Percentiles rank a stretch among this genome's conserved stretches.
Conservation (phyloP, 2,797 vertebrate species). For the Gymnodraco acuticeps region DNA sequence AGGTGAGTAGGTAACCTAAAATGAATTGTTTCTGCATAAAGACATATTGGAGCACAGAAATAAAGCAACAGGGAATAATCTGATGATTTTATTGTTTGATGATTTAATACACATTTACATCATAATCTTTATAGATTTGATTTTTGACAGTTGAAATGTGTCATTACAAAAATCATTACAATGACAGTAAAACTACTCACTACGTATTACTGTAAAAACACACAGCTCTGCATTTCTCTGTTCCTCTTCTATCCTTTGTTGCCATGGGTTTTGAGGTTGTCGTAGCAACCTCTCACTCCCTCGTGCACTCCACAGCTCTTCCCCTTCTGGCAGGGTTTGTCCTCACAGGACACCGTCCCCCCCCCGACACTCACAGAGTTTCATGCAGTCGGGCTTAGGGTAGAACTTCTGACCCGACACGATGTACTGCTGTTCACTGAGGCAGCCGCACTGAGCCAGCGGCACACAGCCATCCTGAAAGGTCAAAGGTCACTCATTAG, state of each 20-base stretch:
- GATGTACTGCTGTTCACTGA: background rate
- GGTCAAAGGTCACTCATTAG: constrained; percentile 2
- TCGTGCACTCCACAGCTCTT: background rate
- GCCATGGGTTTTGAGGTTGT: background rate
- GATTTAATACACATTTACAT: background rate
- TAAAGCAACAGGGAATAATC: background rate
- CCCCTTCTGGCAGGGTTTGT: background rate
- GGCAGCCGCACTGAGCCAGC: constrained; percentile 19
- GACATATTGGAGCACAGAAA: background rate
- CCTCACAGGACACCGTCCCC: background rate
- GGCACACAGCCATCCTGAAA: constrained; percentile 34
- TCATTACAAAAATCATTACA: background rate
- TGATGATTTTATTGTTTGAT: background rate
- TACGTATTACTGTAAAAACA: no score
- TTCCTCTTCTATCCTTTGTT: background rate
- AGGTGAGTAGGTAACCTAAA: background rate
- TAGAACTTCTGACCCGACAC: background rate
- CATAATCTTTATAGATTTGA: background rate
- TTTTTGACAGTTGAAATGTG: background rate
- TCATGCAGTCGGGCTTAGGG: background rate
- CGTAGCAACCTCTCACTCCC: constrained; percentile 19
- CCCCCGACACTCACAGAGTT: background rate
- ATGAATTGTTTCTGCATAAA: background rate
- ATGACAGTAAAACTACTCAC: no score
- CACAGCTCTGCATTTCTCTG: no score